Conservation (phyloP, 2,888 invertebrate genomes). For the Phrixothrix hirtus region DNA sequence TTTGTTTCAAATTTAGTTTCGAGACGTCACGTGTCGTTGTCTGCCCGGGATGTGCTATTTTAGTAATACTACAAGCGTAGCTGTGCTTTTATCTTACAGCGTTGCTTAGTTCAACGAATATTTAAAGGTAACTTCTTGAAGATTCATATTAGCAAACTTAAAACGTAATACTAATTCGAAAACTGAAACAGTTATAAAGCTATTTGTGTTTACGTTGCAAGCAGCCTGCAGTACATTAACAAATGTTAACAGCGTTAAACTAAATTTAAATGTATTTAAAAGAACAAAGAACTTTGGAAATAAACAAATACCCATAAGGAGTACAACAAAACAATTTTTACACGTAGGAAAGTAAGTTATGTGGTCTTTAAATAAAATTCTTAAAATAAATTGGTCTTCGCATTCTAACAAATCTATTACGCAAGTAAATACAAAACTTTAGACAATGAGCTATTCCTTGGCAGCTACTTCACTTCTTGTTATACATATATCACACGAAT, state of each 20-base stretch:
- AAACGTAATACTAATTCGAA: background rate
- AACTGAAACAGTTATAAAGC: no score
- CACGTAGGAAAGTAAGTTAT: background rate
- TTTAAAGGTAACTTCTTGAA: conserved; percentile 4
- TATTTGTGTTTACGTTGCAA: no score
- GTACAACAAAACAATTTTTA: no score
- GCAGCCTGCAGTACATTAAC: no score
- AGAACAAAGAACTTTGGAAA: no score
- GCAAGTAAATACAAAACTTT: background rate
- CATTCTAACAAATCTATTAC: conserved; percentile 17
- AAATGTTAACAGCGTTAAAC: no score
- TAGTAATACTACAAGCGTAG: conserved; percentile 18
- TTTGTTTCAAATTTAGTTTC: conserved; percentile 25
- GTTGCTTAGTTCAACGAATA: conserved; percentile 10
- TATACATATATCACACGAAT: no score
- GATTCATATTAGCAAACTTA: no score
- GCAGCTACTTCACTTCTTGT: no score
- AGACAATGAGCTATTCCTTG: background rate
- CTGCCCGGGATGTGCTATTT: conserved; percentile 29
- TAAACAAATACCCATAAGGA: no score
- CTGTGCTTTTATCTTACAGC: conserved; percentile 15
- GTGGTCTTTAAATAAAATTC: conserved; percentile 21
- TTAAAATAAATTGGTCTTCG: conserved; percentile 24
- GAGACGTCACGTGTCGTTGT: conserved; percentile 28
- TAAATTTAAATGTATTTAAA: no score